Conservation (phyloP, 2,113 vertebrate genomes). For the Uropsilus gracilis region DNA sequence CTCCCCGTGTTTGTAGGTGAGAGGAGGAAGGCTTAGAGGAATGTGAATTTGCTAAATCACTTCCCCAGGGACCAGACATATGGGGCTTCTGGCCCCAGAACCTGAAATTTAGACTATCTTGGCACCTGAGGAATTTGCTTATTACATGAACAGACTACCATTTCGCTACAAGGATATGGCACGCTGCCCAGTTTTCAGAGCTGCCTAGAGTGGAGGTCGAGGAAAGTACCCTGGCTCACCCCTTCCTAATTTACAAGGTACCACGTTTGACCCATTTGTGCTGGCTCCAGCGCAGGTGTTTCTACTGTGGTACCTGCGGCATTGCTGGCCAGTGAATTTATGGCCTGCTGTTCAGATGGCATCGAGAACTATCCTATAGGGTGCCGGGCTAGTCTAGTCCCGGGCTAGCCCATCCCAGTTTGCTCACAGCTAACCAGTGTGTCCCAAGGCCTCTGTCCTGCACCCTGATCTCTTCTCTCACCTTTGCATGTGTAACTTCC, state of each 20-base stretch:
- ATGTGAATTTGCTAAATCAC: not conserved
- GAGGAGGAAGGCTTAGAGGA: not conserved
- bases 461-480: not conserved
- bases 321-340: fast-evolving
- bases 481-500: not conserved
- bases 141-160: fast-evolving
- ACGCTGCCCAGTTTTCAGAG: not conserved
- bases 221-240: not conserved
- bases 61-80: not conserved
- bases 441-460: not conserved
- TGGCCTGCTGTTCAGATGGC: not conserved
- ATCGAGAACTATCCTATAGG: not conserved
- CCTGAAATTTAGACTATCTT: not conserved
- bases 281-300: not conserved
- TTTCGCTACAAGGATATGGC: too few relatives aligned
- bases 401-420: not conserved
- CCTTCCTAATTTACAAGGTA: not conserved
- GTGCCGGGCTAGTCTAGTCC: not conserved
- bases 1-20: not conserved
- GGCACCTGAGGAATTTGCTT: not conserved
- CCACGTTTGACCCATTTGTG: not conserved
- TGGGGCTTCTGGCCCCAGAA: not conserved
- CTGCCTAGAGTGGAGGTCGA: not conserved
- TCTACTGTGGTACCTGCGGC: fast-evolving
- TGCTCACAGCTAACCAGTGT: not conserved